phyloP scores from a whole-genome alignment of 2,888 invertebrate genomes.

The Ypsolopha scabrella region DNA sequence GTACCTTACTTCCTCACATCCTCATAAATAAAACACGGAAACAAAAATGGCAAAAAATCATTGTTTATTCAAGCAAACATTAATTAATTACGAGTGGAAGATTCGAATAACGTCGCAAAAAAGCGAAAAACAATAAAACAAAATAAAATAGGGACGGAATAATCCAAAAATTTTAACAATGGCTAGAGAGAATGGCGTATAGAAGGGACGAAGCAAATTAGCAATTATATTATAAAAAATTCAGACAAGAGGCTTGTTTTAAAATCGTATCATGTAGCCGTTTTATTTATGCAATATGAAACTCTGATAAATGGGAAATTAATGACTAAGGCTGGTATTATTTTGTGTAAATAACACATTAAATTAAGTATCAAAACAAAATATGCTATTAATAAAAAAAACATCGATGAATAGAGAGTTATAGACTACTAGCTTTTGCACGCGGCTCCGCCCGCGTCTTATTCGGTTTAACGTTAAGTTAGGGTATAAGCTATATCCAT shows the following conservation, averaged over 20 bases:
- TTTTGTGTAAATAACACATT: background rate
- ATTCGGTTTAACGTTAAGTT: too few relatives aligned
- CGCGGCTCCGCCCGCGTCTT: too few relatives aligned
- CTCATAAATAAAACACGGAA: slow-evolving; percentile 3
- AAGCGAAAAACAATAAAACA: slow-evolving; percentile 45
- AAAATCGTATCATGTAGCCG: slow-evolving; percentile 32
- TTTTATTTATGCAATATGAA: slow-evolving; percentile 36
- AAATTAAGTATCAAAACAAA: background rate
- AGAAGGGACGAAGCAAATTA: slow-evolving; percentile 46
- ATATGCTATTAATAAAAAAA: background rate
- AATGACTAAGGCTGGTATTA: background rate
- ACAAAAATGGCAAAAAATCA: slow-evolving; percentile 15
- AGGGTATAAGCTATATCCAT: too few relatives aligned
- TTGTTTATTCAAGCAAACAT: slow-evolving; percentile 58
- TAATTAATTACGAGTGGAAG: slow-evolving; percentile 38
- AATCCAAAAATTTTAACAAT: slow-evolving; percentile 51
- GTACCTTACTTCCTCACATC: background rate
- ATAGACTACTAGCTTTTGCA: too few relatives aligned
- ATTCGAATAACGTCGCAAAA: slow-evolving; percentile 37
- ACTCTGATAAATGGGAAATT: slow-evolving; percentile 11
- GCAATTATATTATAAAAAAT: slow-evolving; percentile 61
- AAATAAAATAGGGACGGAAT: slow-evolving; percentile 51
- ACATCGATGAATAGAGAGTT: background rate
- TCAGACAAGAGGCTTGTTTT: slow-evolving; percentile 38
- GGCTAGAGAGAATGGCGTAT: slow-evolving; percentile 17